Base-by-base conservation (phyloP, 2,797 vertebrate species). In the Uromys caudimaculatus region DNA sequence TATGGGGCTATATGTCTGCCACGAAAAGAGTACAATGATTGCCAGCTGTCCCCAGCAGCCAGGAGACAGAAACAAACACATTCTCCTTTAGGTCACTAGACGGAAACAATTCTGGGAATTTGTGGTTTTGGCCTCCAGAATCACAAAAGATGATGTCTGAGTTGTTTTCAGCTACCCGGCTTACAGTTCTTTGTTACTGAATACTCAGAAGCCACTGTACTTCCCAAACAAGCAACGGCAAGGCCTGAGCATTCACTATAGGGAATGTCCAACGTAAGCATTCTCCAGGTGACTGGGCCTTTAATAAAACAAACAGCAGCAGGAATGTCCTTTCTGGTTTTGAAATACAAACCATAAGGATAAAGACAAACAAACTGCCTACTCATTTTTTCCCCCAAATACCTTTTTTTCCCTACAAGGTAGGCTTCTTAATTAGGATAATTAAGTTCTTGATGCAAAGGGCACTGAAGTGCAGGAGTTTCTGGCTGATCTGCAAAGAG, bases 371-470 rank as follows among this genome's bases (percentile, higher is more conserved):
- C 86, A 94, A 91, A 91, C 96, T 94, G 73, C 90, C 79, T 92
- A 50, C 83, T 84, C 76, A 67, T 89, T 92, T 88, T 73, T 4
- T 4, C 1, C 44, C 88, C 88, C 89, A 96, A 96, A 92, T 90
- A 91, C 95, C 94, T 97, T 97, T 89, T 76, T 69, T 7, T 0
- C 95, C 96, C 93, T 95, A 47, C 75, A 96, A 97, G 93, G 94
- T 96, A 97, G 92, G 96, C 92, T 83, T 95, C 96, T 97, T 95
- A 97, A 97, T 96, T 97, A 93, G 75, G 89, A 93, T 97, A 97
- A 97, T 97, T 97, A 96, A 97, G 95, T 93, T 97, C 91, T 94
- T 93, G 77, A 93, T 96, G 94, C 86, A 95, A 97, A 97, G 91
- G 95, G 87, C 95, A 93, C 91, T 47, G 78, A 94, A 96, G 95